Evolutionary conservation across 2,888 invertebrate genomes (phyloP).

Genomic region (Polietes domitor): DNA sequence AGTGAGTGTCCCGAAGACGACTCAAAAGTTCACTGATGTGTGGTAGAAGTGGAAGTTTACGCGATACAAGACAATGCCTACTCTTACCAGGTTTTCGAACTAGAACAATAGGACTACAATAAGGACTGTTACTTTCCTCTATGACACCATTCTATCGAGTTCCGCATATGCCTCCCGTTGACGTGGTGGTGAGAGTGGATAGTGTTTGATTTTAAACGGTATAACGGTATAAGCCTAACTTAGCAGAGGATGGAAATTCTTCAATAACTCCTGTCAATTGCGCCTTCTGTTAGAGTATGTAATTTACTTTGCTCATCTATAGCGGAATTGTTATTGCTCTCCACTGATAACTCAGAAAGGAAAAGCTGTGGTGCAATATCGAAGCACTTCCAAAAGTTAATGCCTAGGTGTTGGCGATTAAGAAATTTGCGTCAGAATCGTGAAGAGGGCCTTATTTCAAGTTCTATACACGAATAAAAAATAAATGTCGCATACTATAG

Average conservation of each 20-base stretch:
- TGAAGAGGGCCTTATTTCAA: too few species aligned
- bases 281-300: slow-evolving; percentile 5
- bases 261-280: slow-evolving; percentile 6
- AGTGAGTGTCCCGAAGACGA: slow-evolving; percentile 35
- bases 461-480: too few species aligned
- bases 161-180: slow-evolving; percentile 29
- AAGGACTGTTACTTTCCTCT: slow-evolving; percentile 39
- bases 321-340: background rate
- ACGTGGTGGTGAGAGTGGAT: slow-evolving; percentile 23
- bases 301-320: background rate
- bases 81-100: slow-evolving; percentile 29
- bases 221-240: slow-evolving; percentile 35
- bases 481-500: too few species aligned
- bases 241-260: slow-evolving; percentile 24
- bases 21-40: slow-evolving; percentile 41
- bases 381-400: slow-evolving; percentile 37
- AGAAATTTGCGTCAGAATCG: too few species aligned
- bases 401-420: slow-evolving; percentile 12
- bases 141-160: slow-evolving; percentile 45
- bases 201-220: slow-evolving; percentile 4
- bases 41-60: slow-evolving; percentile 24
- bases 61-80: slow-evolving; percentile 29
- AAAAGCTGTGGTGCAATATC: slow-evolving; percentile 36
- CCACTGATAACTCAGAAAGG: background rate
- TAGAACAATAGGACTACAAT: slow-evolving; percentile 28